Evolutionary conservation across 2,888 invertebrate species (phyloP).

Genomic region (Tryphoninae sp.): DNA sequence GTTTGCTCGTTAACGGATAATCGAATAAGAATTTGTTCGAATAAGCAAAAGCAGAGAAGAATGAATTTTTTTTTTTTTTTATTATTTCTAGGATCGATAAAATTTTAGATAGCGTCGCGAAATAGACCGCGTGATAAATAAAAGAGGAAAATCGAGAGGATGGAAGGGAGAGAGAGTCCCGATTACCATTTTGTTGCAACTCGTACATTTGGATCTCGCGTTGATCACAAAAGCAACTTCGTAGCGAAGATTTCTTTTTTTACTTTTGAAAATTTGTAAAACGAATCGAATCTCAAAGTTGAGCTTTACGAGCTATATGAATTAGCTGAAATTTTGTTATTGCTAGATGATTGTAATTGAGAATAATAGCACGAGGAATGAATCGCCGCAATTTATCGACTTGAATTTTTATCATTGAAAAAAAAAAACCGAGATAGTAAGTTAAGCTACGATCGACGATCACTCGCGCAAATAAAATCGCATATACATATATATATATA

Average conservation of each 20-base stretch:
- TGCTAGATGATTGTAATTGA: constrained; percentile 50
- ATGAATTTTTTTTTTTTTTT: neutral
- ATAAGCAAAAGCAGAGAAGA: neutral
- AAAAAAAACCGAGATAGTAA: constrained; percentile 17
- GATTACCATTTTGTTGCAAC: constrained; percentile 20
- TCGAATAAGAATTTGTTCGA: neutral
- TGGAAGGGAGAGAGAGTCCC: constrained; percentile 5
- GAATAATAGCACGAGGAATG: constrained; percentile 39
- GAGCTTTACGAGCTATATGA: constrained; percentile 39
- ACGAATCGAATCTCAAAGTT: constrained; percentile 25
- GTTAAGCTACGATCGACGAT: constrained; percentile 43
- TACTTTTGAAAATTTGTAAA: constrained; percentile 5
- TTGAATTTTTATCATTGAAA: constrained; percentile 34
- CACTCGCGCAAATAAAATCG: constrained; percentile 38
- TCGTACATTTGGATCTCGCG: constrained; percentile 27
- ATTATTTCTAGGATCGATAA: constrained; percentile 41
- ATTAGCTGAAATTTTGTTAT: constrained; percentile 52
- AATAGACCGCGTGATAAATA: constrained; percentile 24
- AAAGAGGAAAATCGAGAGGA: constrained; percentile 4
- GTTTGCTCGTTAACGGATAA: constrained; percentile 19
- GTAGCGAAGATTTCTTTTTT: neutral
- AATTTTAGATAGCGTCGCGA: constrained; percentile 50
- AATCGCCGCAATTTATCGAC: constrained; percentile 41
- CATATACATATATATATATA: constrained; percentile 21
- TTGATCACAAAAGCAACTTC: constrained; percentile 19